Conservation (phyloP, 2,888 invertebrate genomes). For the Drosophila infuscata region DNA sequence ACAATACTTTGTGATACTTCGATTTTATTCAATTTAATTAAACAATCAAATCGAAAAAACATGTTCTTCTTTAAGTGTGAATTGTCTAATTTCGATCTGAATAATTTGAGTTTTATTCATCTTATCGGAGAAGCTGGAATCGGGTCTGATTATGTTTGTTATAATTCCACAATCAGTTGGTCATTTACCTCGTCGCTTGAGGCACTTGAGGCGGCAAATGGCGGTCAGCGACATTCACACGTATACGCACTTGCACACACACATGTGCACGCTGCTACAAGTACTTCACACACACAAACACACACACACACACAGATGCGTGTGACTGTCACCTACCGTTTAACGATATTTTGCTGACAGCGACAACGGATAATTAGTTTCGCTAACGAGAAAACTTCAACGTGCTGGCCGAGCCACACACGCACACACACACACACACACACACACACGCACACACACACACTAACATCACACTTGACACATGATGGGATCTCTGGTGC, state of each 20-base stretch:
- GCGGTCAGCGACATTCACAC: conserved; percentile 32
- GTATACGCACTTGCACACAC: not conserved
- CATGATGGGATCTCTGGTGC: conserved; percentile 69
- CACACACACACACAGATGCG: conserved; percentile 26
- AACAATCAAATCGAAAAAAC: not conserved
- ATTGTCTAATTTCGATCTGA: not conserved
- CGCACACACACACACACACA: conserved; percentile 17
- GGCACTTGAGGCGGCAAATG: conserved; percentile 28
- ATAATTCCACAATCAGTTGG: conserved; percentile 21
- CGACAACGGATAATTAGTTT: conserved; percentile 82
- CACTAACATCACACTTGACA: conserved; percentile 48
- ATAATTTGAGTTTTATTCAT: no score
- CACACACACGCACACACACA: conserved; percentile 18
- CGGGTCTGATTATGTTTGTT: conserved; percentile 7
- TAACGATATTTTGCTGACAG: conserved; percentile 81
- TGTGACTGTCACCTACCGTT: conserved; percentile 76
- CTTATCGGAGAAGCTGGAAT: not conserved
- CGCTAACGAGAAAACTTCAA: conserved; percentile 83
- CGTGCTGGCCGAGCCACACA: conserved; percentile 54
- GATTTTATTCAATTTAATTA: not conserved
- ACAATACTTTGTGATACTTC: not conserved
- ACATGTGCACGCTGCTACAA: not conserved
- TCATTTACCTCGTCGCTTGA: conserved; percentile 29
- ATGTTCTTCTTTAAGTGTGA: not conserved
- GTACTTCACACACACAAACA: conserved; percentile 3